phyloP scores from a whole-genome alignment of 1,140 invertebrate genomes.

The Venustaconcha ellipsiformis region DNA sequence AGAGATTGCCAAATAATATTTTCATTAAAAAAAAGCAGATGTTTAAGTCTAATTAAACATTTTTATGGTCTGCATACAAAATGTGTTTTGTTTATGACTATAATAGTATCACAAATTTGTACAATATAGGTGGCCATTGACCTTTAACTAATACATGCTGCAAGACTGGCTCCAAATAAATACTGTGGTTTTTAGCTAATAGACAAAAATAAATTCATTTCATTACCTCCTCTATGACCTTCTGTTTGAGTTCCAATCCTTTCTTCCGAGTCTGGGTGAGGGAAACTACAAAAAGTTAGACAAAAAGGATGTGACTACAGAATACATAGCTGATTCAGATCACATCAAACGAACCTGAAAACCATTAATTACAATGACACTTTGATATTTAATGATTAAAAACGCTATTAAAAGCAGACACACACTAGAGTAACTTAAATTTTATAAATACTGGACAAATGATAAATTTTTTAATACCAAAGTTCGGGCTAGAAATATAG shows the following conservation, averaged over 20 bases:
- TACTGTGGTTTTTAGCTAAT: too few species aligned
- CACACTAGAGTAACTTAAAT: background rate
- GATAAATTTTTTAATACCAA: too few species aligned
- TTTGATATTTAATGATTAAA: background rate
- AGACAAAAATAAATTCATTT: background rate
- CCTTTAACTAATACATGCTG: too few species aligned
- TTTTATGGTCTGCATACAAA: too few species aligned
- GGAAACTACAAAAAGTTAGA: slow-evolving; percentile 79
- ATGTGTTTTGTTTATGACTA: too few species aligned
- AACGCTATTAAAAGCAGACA: background rate
- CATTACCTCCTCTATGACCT: slow-evolving; percentile 85
- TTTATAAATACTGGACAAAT: background rate
- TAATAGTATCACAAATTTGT: too few species aligned
- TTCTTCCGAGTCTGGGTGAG: slow-evolving; percentile 92
- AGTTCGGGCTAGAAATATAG: too few species aligned
- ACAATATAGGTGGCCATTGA: too few species aligned
- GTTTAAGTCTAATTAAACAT: too few species aligned
- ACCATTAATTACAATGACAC: background rate
- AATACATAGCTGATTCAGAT: background rate
- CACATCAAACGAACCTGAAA: background rate
- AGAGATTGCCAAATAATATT: too few species aligned
- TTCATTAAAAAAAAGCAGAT: too few species aligned
- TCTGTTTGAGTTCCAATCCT: slow-evolving; percentile 88
- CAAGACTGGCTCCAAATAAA: too few species aligned
- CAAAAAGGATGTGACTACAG: background rate